phyloP scores from a whole-genome alignment of 2,797 vertebrate species.

The Hephaestus fuliginosus region DNA sequence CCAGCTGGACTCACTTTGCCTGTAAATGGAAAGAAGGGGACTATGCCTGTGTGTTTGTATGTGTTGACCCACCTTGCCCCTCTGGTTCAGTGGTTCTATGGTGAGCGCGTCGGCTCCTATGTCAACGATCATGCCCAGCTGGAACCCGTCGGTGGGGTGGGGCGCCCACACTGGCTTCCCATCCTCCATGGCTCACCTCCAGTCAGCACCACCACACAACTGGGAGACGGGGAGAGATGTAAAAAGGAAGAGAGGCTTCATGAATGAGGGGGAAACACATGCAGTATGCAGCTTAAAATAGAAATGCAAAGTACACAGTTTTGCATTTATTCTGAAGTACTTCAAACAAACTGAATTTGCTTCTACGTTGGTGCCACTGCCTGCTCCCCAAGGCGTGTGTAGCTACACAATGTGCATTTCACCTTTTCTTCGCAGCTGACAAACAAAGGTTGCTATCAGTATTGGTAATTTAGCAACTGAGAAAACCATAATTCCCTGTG shows the following conservation, averaged over 20 bases:
- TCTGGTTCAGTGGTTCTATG: conserved; percentile 93
- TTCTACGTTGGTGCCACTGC: not conserved
- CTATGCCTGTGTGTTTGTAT: conserved; percentile 9
- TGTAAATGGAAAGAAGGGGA: conserved; percentile 10
- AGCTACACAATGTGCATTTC: not conserved
- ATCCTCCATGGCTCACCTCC: conserved; percentile 92
- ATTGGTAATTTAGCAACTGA: not conserved
- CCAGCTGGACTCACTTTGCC: conserved; percentile 1
- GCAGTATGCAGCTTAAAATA: not conserved
- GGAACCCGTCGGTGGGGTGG: conserved; percentile 96
- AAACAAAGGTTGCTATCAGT: not conserved
- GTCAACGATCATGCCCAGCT: conserved; percentile 96
- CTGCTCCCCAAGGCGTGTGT: not conserved
- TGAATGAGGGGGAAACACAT: not conserved
- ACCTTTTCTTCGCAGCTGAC: conserved; percentile 8
- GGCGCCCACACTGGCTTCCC: conserved; percentile 99
- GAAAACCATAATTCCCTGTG: not conserved
- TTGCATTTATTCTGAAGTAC: conserved; percentile 44
- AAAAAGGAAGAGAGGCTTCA: not conserved
- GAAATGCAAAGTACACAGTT: conserved; percentile 57
- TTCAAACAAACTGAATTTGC: conserved; percentile 15
- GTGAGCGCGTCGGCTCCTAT: conserved; percentile 95
- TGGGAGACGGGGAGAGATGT: conserved; percentile 45
- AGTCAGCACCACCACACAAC: conserved; percentile 69
- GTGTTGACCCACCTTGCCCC: conserved; percentile 91